phyloP scores from a whole-genome alignment of 2,888 invertebrate genomes.

The Tillus elongatus region DNA sequence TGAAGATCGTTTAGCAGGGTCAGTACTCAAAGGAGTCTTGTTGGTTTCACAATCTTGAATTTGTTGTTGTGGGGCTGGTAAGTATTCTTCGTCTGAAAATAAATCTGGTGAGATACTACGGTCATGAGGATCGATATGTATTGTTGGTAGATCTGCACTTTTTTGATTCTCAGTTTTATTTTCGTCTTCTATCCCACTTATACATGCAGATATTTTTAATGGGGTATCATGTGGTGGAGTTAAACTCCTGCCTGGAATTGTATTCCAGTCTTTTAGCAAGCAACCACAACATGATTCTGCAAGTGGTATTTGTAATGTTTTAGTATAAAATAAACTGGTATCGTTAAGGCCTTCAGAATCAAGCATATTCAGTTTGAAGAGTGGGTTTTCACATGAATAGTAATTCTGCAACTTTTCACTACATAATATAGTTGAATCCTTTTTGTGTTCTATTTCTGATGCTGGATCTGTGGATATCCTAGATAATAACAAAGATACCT shows the following conservation, averaged over 20 bases:
- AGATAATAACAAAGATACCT: conserved; percentile 30
- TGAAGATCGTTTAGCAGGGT: conserved; percentile 1
- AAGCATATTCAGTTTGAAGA: conserved; percentile 19
- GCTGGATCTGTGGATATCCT: neutral
- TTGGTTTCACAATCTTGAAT: no score
- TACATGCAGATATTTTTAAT: neutral
- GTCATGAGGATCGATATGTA: no score
- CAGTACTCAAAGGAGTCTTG: neutral
- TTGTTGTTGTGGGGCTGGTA: no score
- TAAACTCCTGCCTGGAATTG: conserved; percentile 53
- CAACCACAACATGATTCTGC: conserved; percentile 33
- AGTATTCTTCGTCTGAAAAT: conserved; percentile 28
- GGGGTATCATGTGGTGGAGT: conserved; percentile 7
- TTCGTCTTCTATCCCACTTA: no score
- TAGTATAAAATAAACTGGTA: conserved; percentile 15
- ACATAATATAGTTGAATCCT: conserved; percentile 11
- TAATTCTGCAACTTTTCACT: conserved; percentile 19
- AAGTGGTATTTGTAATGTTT: neutral
- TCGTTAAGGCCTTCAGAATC: conserved; percentile 16
- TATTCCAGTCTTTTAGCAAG: conserved; percentile 52
- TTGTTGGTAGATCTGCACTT: no score
- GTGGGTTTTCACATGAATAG: conserved; percentile 9
- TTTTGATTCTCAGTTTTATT: no score
- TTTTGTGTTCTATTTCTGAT: conserved; percentile 3
- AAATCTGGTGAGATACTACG: conserved; percentile 31